Percentiles rank a stretch among this genome's conserved stretches.
Conservation (phyloP, 2,888 invertebrate genomes). For the Lithophane ornitopus region DNA sequence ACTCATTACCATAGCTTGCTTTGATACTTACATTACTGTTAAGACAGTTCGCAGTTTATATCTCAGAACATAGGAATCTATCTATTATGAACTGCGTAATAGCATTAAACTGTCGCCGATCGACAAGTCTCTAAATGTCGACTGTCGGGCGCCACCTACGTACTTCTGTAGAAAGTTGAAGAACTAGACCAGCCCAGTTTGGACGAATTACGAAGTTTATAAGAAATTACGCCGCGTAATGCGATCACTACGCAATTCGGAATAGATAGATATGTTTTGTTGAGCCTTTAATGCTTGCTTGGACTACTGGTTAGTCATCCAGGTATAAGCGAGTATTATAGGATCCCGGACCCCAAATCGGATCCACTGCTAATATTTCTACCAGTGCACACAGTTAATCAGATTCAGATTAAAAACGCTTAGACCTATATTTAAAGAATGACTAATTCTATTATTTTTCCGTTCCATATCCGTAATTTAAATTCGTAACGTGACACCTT, state of each 20-base stretch:
- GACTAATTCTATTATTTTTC: conserved; percentile 19
- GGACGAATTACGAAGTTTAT: conserved; percentile 77
- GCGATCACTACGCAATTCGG: conserved; percentile 74
- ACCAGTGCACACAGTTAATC: background rate
- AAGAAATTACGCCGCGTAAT: conserved; percentile 76
- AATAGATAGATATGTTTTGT: conserved; percentile 1
- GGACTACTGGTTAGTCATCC: background rate
- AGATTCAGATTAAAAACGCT: background rate
- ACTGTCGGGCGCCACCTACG: conserved; percentile 80
- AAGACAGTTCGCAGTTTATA: conserved; percentile 59
- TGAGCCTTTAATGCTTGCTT: background rate
- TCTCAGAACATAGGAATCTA: conserved; percentile 63
- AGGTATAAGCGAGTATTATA: background rate
- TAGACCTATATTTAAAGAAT: conserved; percentile 2
- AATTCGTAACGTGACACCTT: conserved; percentile 37
- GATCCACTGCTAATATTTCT: background rate
- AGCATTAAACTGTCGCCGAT: conserved; percentile 73
- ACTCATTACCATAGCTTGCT: conserved; percentile 67
- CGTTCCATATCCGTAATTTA: conserved; percentile 12
- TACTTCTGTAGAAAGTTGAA: conserved; percentile 87
- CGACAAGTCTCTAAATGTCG: conserved; percentile 77
- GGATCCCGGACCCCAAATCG: background rate
- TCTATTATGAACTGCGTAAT: conserved; percentile 62
- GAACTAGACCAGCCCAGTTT: conserved; percentile 86
- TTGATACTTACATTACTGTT: conserved; percentile 59